These are phyloP conservation scores for Aspiorhynchus laticeps DNA, from an alignment of 2,113 vertebrate species.

Conservation along the genomic window DNA sequence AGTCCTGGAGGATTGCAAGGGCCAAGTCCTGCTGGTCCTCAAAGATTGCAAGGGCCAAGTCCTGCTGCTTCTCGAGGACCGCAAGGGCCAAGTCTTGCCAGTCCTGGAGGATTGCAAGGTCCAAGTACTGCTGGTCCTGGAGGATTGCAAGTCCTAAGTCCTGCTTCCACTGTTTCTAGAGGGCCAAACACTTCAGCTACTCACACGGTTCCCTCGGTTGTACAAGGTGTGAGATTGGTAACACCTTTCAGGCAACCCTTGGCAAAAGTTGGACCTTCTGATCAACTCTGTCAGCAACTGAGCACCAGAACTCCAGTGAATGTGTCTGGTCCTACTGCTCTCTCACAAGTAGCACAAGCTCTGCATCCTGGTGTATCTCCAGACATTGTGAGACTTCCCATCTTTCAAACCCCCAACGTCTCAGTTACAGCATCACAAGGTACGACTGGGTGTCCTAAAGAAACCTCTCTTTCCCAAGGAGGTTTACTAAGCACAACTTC, in stretches of 20 bases:
- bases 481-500: conserved; percentile 41
- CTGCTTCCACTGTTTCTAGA: neutral
- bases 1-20: conserved; percentile 49
- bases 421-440: conserved; percentile 14
- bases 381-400: conserved; percentile 37
- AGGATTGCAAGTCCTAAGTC: neutral
- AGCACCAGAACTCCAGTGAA: conserved; percentile 32
- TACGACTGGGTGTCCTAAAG: conserved; percentile 19
- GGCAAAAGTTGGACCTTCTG: conserved; percentile 30
- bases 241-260: conserved; percentile 46
- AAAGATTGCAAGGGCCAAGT: conserved; percentile 48
- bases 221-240: conserved; percentile 51
- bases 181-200: neutral
- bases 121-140: accelerated
- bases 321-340: conserved; percentile 33
- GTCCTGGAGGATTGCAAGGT: neutral
- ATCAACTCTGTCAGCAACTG: conserved; percentile 21
- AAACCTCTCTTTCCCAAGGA: conserved; percentile 15
- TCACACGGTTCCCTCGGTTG: conserved; percentile 41
- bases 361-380: conserved; percentile 31
- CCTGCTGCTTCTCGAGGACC: neutral
- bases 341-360: conserved; percentile 42
- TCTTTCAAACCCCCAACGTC: conserved; percentile 32
- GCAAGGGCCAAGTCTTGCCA: conserved; percentile 56
- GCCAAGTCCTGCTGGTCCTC: conserved; percentile 44